phyloP scores from a whole-genome alignment of 2,113 vertebrate species.

The Romanogobio albipinnatus region DNA sequence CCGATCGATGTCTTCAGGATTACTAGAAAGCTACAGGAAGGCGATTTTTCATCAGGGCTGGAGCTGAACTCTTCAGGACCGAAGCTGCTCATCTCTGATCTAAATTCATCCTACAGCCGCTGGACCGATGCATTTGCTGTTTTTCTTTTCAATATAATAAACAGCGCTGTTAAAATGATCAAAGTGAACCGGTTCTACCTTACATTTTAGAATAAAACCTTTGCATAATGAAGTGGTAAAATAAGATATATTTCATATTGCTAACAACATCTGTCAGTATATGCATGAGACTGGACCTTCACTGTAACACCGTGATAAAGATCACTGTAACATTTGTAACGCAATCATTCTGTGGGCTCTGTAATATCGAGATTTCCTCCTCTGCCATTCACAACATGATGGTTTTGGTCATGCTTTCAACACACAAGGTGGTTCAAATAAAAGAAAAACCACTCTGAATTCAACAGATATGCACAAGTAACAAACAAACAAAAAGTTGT shows the following conservation, averaged over 20 bases:
- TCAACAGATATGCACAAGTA: conserved; percentile 76
- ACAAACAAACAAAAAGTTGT: conserved; percentile 74
- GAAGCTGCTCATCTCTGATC: neutral
- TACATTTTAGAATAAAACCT: neutral
- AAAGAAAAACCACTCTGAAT: conserved; percentile 52
- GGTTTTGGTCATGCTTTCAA: conserved; percentile 85
- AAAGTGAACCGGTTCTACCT: neutral
- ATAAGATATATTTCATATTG: conserved; percentile 10
- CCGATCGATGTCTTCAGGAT: too few relatives aligned
- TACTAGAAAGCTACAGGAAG: too few relatives aligned
- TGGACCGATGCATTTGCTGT: neutral
- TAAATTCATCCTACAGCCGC: neutral
- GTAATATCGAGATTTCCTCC: conserved; percentile 70
- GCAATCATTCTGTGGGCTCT: conserved; percentile 58
- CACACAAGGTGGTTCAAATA: conserved; percentile 60
- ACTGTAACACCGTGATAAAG: conserved; percentile 60
- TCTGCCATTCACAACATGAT: conserved; percentile 73
- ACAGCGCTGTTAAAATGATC: neutral
- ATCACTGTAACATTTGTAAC: neutral
- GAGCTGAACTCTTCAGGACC: too few relatives aligned
- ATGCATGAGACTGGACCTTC: conserved; percentile 68
- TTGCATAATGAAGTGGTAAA: conserved; percentile 32
- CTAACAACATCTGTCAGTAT: conserved; percentile 48
- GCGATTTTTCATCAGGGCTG: too few relatives aligned
- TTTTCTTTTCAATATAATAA: conserved; percentile 5